A percentile compares a stretch with the other conserved stretches of the same genome.
phyloP scores from a whole-genome alignment of 1,140 invertebrate species.

The Oppia nitens region DNA sequence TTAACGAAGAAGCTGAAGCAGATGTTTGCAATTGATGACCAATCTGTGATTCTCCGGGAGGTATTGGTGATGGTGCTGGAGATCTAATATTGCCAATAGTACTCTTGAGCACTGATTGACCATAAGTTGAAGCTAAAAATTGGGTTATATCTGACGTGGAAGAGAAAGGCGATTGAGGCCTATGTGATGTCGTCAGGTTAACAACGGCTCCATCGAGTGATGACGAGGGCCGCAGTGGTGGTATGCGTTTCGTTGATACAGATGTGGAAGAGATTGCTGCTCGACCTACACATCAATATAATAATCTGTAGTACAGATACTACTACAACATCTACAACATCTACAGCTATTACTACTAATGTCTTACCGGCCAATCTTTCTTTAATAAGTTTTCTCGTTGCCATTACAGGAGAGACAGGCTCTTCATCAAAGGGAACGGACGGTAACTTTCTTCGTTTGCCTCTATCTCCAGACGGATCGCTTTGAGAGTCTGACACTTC shows the following conservation, averaged over 20 bases:
- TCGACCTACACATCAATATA: neutral
- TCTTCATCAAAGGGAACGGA: slow-evolving; percentile 40
- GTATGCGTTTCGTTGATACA: neutral
- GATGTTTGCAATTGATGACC: neutral
- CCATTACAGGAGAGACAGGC: slow-evolving; percentile 26
- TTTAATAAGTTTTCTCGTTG: slow-evolving; percentile 9
- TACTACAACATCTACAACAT: neutral
- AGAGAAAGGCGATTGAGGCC: slow-evolving; percentile 9
- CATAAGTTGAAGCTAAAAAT: slow-evolving; percentile 9
- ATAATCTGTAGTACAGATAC: neutral
- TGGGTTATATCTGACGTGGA: slow-evolving; percentile 9
- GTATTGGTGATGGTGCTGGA: neutral
- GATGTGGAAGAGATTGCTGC: neutral
- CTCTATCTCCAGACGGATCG: neutral
- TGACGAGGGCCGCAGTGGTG: slow-evolving; percentile 7
- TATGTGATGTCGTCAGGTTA: neutral
- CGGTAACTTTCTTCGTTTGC: slow-evolving; percentile 35
- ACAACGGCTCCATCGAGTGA: slow-evolving; percentile 9
- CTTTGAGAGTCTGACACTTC: slow-evolving; percentile 4
- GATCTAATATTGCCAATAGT: neutral
- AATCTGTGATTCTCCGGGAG: neutral
- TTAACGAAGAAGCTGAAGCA: neutral
- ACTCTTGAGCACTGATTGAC: neutral
- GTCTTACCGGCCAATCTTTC: slow-evolving; percentile 9
- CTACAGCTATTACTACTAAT: neutral